Base-by-base conservation (phyloP, 1,140 invertebrate species). In the Hylaeus volcanicus region DNA sequence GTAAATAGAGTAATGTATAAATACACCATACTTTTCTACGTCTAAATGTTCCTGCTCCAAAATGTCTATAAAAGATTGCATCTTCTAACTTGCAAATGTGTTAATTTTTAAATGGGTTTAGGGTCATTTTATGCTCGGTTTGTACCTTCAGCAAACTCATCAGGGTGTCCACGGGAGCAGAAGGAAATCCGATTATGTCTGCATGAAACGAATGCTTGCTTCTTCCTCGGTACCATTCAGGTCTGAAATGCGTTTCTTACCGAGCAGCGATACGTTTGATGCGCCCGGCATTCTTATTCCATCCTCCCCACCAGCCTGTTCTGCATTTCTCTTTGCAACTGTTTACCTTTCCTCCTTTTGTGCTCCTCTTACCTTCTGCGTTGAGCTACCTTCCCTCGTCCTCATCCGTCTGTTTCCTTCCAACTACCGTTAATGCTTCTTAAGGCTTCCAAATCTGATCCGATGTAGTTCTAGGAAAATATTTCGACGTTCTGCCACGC, bases 251-350 rank as follows among this genome's bases (percentile, higher is more conserved):
- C 63, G 87, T 87, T 87, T 81, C 83, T 83, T 86, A 83, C 84
- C 71, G 74, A 77, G 85, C 82, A 86, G 82, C 90, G 88, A 89
- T 87, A 37, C 83, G 87, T 90, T 91, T 90, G 89, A 89, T 89
- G 82, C 82, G 73, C 66, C 73, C 85, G 84, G 58, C 75, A 82
- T 84, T 71, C 82, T 60, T 68, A 43, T 37, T 86, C 83, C 84
- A 68, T 86, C 74, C 83, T 79, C 87, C 74, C 77, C 80, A 80
- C 70, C 80, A 77, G 65, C 79, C 41, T 70, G 74, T 89, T 86
- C 71, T 80, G 84, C 83, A 74, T 79, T 72, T 82, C 80, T 82
- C 51, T 68, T 71, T 82, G 66, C 84, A 65, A 64, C 64, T 69
- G 14, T 37, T 74, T 58, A 48, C 66, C 11, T 83, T 78, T 85